A percentile compares a stretch with the other conserved stretches of the same genome.
Evolutionary conservation across 2,888 invertebrate species (phyloP).

Genomic region (Agrotis puta): DNA sequence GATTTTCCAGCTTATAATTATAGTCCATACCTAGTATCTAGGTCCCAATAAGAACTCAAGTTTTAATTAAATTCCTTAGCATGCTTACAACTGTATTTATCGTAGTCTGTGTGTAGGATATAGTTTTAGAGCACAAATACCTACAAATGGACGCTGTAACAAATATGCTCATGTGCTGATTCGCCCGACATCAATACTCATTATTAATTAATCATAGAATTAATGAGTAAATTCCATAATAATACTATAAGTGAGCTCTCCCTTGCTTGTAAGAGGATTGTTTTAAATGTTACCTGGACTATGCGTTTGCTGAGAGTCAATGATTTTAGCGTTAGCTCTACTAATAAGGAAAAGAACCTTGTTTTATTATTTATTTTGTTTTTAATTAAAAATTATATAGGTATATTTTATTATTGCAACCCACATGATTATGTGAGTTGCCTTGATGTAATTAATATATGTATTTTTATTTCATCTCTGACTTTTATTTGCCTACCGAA

Average conservation of each 20-base stretch:
- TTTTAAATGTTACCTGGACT: conserved; percentile 88
- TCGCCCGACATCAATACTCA: conserved; percentile 81
- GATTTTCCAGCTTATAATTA: conserved; percentile 41
- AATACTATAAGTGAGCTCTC: conserved; percentile 87
- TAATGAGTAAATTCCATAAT: conserved; percentile 90
- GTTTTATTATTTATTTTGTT: conserved; percentile 91
- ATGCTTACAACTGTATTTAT: conserved; percentile 57
- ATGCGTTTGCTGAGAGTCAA: conserved; percentile 88
- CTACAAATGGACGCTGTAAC: conserved; percentile 42
- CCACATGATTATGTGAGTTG: conserved; percentile 90
- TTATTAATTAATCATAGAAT: conserved; percentile 87
- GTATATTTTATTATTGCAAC: conserved; percentile 91
- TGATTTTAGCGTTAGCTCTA: conserved; percentile 87
- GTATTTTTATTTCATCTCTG: conserved; percentile 90
- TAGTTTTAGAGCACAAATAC: conserved; percentile 61
- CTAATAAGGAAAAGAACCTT: conserved; percentile 88
- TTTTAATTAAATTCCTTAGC: conserved; percentile 49
- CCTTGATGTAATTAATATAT: conserved; percentile 91
- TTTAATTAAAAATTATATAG: conserved; percentile 89
- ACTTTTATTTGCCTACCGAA: conserved; percentile 75
- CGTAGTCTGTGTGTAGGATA: conserved; percentile 56
- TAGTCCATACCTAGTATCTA: conserved; percentile 63
- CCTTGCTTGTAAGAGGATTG: conserved; percentile 89
- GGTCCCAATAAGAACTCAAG: conserved; percentile 44
- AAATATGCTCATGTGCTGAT: conserved; percentile 69